Percentiles rank a stretch among this genome's conserved stretches.
Conservation (phyloP, 2,113 vertebrate species). For the Percopsis transmontana region DNA sequence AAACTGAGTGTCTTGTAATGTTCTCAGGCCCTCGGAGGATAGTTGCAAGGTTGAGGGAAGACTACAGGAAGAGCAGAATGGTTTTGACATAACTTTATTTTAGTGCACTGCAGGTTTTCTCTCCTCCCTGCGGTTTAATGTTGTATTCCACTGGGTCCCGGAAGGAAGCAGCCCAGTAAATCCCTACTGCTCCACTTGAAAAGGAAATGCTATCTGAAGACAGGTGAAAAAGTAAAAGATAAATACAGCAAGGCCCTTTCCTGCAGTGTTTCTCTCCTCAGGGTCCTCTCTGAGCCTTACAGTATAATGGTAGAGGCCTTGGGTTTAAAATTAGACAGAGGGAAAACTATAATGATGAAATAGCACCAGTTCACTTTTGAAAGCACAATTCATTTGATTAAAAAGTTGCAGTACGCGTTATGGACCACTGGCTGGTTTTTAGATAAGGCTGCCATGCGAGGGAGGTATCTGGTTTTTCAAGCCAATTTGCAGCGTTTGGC, state of each 20-base stretch:
- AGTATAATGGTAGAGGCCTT: slow-evolving; percentile 52
- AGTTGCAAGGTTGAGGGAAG: slow-evolving; percentile 84
- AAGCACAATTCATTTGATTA: slow-evolving; percentile 53
- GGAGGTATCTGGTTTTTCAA: slow-evolving; percentile 35
- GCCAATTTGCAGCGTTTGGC: slow-evolving; percentile 47
- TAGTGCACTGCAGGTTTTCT: slow-evolving; percentile 86
- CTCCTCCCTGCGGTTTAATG: slow-evolving; percentile 93
- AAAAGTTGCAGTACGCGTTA: slow-evolving; percentile 42
- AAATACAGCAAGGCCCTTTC: slow-evolving; percentile 66
- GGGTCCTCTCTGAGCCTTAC: slow-evolving; percentile 56
- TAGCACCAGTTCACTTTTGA: slow-evolving; percentile 50
- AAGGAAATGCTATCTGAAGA: slow-evolving; percentile 92
- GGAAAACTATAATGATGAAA: slow-evolving; percentile 68
- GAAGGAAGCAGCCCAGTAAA: slow-evolving; percentile 90
- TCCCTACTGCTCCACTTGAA: slow-evolving; percentile 86
- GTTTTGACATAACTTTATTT: slow-evolving; percentile 98
- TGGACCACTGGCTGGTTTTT: slow-evolving; percentile 43
- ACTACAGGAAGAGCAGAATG: slow-evolving; percentile 93
- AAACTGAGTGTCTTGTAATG: slow-evolving; percentile 94
- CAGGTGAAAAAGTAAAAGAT: slow-evolving; percentile 90
- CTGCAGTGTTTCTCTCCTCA: slow-evolving; percentile 49
- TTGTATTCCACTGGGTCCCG: slow-evolving; percentile 84
- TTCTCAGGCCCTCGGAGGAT: slow-evolving; percentile 86
- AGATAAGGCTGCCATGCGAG: slow-evolving; percentile 30
- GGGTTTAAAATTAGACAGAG: slow-evolving; percentile 70